Percentiles rank a stretch among this genome's conserved stretches.
These are phyloP conservation scores for Macropodus opercularis DNA, from an alignment of 2,797 vertebrate genomes.

Conservation along the genomic window DNA sequence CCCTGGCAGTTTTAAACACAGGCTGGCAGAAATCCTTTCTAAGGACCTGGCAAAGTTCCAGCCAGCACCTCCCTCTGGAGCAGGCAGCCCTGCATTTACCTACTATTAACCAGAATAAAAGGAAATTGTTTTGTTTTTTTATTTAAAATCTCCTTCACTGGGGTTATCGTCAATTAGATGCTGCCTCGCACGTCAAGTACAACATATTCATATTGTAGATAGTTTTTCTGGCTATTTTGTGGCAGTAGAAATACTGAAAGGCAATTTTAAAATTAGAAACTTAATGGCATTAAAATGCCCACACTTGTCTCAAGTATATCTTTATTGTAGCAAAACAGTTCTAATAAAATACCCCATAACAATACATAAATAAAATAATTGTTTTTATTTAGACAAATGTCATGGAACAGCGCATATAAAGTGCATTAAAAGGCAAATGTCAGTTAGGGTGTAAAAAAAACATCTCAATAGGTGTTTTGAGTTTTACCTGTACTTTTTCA, in stretches of 20 bases:
- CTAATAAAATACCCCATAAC: conserved; percentile 62
- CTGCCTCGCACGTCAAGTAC: too few species aligned
- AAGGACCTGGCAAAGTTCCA: conserved; percentile 77
- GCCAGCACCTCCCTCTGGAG: conserved; percentile 37
- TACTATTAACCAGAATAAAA: conserved; percentile 37
- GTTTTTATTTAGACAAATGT: conserved; percentile 55
- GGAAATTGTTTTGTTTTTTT: conserved; percentile 41
- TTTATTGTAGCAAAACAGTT: conserved; percentile 72
- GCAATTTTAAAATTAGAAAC: too few species aligned
- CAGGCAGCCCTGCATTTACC: conserved; percentile 36
- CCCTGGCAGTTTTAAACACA: conserved; percentile 76
- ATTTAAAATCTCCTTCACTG: conserved; percentile 25
- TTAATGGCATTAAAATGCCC: conserved; percentile 14
- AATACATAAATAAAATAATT: conserved; percentile 78
- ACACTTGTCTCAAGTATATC: conserved; percentile 34
- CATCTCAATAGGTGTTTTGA: not conserved
- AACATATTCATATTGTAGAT: too few species aligned
- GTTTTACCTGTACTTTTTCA: conserved; percentile 20
- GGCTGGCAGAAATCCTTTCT: conserved; percentile 76
- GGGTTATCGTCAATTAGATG: conserved; percentile 13
- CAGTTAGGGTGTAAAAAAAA: conserved; percentile 13
- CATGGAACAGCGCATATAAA: conserved; percentile 74
- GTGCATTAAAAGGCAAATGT: conserved; percentile 73
- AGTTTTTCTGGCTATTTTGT: too few species aligned
- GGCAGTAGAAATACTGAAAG: too few species aligned